phyloP scores from a whole-genome alignment of 1,140 invertebrate genomes.

The Idris sp. region DNA sequence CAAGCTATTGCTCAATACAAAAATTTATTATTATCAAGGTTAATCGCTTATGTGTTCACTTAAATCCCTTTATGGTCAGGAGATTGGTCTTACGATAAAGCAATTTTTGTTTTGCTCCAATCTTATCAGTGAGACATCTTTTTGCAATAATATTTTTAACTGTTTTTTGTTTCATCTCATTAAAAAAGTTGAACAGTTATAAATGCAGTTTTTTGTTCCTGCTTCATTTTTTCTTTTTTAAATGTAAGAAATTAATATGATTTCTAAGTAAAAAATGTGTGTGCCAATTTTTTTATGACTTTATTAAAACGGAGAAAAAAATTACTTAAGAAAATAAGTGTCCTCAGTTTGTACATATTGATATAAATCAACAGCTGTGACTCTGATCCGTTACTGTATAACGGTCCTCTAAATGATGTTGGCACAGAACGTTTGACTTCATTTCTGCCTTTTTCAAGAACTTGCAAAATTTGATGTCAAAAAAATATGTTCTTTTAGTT shows the following conservation, averaged over 20 bases:
- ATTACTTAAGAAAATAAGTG: constrained; percentile 13
- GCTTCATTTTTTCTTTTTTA: too few species aligned
- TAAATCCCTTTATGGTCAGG: constrained; percentile 17
- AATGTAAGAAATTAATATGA: too few species aligned
- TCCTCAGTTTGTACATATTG: constrained; percentile 21
- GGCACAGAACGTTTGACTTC: constrained; percentile 18
- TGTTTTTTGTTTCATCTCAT: too few species aligned
- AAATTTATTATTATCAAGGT: constrained; percentile 10
- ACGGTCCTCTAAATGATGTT: constrained; percentile 46
- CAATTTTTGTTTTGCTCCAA: not conserved
- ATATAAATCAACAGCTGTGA: constrained; percentile 43
- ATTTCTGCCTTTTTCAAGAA: constrained; percentile 1
- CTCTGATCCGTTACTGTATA: constrained; percentile 44
- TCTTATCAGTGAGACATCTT: too few species aligned
- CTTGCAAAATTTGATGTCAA: not conserved
- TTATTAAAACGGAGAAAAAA: constrained; percentile 3
- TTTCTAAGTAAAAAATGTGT: constrained; percentile 37
- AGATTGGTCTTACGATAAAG: not conserved
- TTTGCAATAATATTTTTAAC: too few species aligned
- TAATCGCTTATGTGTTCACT: not conserved
- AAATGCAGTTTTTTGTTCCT: too few species aligned
- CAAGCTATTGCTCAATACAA: constrained; percentile 3
- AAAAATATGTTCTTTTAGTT: not conserved
- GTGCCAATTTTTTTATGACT: constrained; percentile 11
- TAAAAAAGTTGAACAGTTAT: too few species aligned